Percentiles rank a stretch among this genome's conserved stretches.
Conservation (phyloP, 2,797 vertebrate genomes). For the Aselliscus stoliczkanus region DNA sequence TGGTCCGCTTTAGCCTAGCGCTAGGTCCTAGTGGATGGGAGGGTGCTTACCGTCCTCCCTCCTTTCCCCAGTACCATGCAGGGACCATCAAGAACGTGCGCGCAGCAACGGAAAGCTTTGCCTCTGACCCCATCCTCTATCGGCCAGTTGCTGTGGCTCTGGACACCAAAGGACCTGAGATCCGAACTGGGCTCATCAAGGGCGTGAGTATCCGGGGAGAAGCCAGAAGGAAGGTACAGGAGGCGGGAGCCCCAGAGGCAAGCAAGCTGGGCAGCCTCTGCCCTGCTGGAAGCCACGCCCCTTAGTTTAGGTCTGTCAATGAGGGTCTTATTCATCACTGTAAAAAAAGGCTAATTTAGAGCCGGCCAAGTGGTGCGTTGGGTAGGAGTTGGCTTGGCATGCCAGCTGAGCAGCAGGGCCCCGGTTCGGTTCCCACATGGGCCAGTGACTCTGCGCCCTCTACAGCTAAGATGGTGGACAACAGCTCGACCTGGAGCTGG, state of each 20-base stretch:
- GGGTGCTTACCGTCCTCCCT: background rate
- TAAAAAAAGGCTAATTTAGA: too few species aligned
- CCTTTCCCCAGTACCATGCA: conserved; percentile 89
- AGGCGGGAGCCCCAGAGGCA: background rate
- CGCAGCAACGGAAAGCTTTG: conserved; percentile 93
- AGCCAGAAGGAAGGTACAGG: fast-evolving
- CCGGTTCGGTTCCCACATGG: too few species aligned
- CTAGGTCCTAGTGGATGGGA: background rate
- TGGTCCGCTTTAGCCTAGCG: fast-evolving
- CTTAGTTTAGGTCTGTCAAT: background rate
- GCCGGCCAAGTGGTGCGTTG: too few species aligned
- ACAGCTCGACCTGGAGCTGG: too few species aligned
- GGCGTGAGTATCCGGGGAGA: conserved; percentile 87
- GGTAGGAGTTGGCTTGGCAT: too few species aligned
- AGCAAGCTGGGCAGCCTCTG: background rate
- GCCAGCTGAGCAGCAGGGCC: too few species aligned
- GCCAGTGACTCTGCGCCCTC: too few species aligned
- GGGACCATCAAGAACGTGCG: conserved; percentile 97
- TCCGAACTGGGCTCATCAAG: conserved; percentile 98
- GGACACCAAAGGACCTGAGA: conserved; percentile 99
- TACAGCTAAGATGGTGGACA: too few species aligned
- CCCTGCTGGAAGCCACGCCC: background rate
- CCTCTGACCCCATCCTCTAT: conserved; percentile 89
- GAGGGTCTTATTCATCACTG: background rate
- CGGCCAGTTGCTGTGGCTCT: conserved; percentile 95